Evolutionary conservation across 2,797 vertebrate species (phyloP), one percentile per base, ranked within the genome.

Genomic region (Syndactyla subalaris): DNA sequence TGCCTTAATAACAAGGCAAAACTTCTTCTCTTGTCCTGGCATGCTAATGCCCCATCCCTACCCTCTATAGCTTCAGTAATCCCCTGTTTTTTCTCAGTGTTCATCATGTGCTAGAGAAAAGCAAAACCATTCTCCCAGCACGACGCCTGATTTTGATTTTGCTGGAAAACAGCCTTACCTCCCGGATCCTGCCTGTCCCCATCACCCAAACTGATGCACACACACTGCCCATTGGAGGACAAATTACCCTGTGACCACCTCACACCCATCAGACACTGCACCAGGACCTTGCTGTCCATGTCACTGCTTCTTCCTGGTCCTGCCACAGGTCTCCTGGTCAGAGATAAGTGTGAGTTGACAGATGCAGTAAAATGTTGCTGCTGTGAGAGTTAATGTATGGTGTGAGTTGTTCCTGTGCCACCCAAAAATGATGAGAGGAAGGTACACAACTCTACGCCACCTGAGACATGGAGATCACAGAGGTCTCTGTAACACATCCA

Each of bases 121-220:
- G 30, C 41, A 81, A 71, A 71, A 0, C 6, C 41, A 4, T 59
- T 55, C 52, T 57, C 45, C 36, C 52, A 36, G 58, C 36, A 24
- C 58, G 11, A 36, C 0, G 8, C n/a, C 61, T 48, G 36, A 12
- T 75, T 34, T 67, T 43, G 38, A 19, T 74, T 58, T 77, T 45
- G 34, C 58, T 17, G 51, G 45, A 34, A 54, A 77, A 41, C 45
- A 82, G 9, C 46, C n/a, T 36, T 46, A n/a, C 61, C 26, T 81
- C 49, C 41, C 10, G 49, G 58, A 24, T 12, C 36, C 81, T 18
- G 39, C 45, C 55, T 23, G 67, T 14, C 70, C 84, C 45, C 1
- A 0, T 11, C 61, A 8, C 29, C 41, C 1, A 0, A 49, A 14
- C 2, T 0, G 2, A 34, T 19, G 38, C 62, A 36, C 19, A 7